phyloP scores from a whole-genome alignment of 2,888 invertebrate species.

The Germaria angustata region DNA sequence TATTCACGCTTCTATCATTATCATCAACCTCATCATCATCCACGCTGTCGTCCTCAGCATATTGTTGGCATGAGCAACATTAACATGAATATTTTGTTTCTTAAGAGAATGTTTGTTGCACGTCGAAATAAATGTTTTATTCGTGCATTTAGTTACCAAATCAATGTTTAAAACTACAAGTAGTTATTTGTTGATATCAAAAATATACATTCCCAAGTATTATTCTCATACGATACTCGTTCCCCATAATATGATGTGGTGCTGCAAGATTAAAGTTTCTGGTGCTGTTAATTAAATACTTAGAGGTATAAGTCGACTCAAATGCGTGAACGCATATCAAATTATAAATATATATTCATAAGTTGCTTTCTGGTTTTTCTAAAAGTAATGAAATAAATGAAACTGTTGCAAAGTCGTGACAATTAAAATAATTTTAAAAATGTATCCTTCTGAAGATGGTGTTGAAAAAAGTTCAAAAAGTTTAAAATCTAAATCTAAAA shows the following conservation, averaged over 20 bases:
- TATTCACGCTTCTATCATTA: constrained; percentile 62
- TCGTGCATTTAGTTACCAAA: constrained; percentile 65
- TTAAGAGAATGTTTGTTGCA: constrained; percentile 12
- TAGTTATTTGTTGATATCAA: constrained; percentile 46
- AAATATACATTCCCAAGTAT: constrained; percentile 16
- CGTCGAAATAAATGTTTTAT: constrained; percentile 64
- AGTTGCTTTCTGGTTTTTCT: not conserved
- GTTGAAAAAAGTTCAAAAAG: too few relatives aligned
- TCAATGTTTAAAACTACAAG: constrained; percentile 46
- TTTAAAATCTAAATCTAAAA: too few relatives aligned
- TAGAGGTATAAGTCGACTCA: constrained; percentile 24
- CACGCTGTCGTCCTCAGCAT: not conserved
- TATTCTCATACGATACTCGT: not conserved
- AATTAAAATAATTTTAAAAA: not conserved
- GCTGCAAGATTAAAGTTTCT: constrained; percentile 14
- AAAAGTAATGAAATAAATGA: constrained; percentile 5
- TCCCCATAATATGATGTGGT: not conserved
- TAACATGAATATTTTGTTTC: constrained; percentile 28
- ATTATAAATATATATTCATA: not conserved
- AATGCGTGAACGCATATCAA: constrained; percentile 46
- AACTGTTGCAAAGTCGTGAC: constrained; percentile 24
- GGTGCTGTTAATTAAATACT: constrained; percentile 41
- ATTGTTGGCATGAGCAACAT: constrained; percentile 13
- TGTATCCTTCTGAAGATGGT: too few relatives aligned
- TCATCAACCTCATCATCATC: constrained; percentile 37